Conservation (phyloP, 2,113 vertebrate genomes). For the Acanthochromis polyacanthus region DNA sequence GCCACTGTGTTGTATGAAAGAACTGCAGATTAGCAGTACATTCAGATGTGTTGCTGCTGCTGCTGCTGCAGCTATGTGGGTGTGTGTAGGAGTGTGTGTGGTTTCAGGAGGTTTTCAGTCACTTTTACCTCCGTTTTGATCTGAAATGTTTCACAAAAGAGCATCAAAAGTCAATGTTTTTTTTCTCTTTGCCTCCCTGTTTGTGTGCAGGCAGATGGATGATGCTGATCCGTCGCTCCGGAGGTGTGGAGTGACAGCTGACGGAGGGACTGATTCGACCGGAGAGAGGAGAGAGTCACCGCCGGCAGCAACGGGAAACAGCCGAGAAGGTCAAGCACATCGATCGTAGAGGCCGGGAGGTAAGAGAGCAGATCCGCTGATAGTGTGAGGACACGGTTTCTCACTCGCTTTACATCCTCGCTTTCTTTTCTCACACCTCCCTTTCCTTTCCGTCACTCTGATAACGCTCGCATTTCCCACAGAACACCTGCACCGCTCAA, state of each 20-base stretch:
- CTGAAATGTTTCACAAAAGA: conserved; percentile 39
- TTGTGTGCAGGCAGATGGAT: conserved; percentile 57
- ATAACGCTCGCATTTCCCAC: not conserved
- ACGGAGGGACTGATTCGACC: conserved; percentile 38
- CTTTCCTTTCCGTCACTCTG: not conserved
- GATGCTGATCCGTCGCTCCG: conserved; percentile 44
- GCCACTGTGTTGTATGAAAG: conserved; percentile 30
- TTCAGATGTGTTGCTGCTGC: conserved; percentile 5
- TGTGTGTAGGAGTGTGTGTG: conserved; percentile 50
- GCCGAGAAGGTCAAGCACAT: conserved; percentile 36
- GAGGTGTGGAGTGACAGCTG: conserved; percentile 69
- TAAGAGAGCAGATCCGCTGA: conserved; percentile 49
- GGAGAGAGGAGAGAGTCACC: conserved; percentile 12
- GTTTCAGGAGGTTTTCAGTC: conserved; percentile 35
- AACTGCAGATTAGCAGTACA: conserved; percentile 12
- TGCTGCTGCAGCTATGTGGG: conserved; percentile 27
- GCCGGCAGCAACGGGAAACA: conserved; percentile 30
- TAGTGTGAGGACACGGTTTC: not conserved
- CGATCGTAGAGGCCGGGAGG: conserved; percentile 33
- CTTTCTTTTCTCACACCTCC: not conserved
- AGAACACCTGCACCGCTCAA: not conserved
- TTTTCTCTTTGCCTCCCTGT: not conserved
- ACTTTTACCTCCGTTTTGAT: conserved; percentile 39
- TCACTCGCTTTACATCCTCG: not conserved
- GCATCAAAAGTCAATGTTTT: conserved; percentile 25